Conservation (phyloP, 2,113 vertebrate species). For the Amphiprion ocellaris region DNA sequence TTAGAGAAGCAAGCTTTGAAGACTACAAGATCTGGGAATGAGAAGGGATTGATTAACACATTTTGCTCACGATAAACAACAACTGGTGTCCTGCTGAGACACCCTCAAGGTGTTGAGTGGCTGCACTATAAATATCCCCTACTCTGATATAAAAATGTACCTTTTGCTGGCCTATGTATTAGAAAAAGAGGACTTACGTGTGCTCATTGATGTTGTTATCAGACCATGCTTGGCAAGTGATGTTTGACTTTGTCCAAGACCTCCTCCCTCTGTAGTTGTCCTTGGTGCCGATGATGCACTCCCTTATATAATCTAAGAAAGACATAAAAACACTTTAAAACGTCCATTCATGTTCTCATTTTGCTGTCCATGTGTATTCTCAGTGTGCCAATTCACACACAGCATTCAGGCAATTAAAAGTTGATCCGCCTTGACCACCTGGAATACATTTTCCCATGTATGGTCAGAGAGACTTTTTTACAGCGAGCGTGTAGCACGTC, state of each 20-base stretch:
- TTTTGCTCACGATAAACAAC: neutral
- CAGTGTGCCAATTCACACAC: slow-evolving; percentile 16
- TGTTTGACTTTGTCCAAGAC: slow-evolving; percentile 92
- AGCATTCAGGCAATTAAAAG: slow-evolving; percentile 21
- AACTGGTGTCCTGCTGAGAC: neutral
- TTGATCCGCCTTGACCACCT: slow-evolving; percentile 40
- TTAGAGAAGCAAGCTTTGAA: slow-evolving; percentile 47
- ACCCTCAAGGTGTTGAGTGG: neutral
- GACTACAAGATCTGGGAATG: slow-evolving; percentile 7
- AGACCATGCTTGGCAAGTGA: slow-evolving; percentile 94
- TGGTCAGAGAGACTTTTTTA: slow-evolving; percentile 57
- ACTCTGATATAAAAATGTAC: neutral
- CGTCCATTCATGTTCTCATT: slow-evolving; percentile 22
- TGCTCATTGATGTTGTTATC: slow-evolving; percentile 96
- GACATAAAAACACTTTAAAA: slow-evolving; percentile 51
- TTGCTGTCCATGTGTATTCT: slow-evolving; percentile 14
- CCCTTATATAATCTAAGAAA: slow-evolving; percentile 91
- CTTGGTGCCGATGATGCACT: slow-evolving; percentile 93
- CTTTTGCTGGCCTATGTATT: neutral
- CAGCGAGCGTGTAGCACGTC: slow-evolving; percentile 30
- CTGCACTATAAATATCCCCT: neutral
- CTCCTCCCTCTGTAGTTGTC: slow-evolving; percentile 92
- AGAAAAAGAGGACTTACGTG: slow-evolving; percentile 87
- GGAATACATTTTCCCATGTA: slow-evolving; percentile 60
- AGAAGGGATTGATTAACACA: slow-evolving; percentile 50